A percentile compares a stretch with the other conserved stretches of the same genome.
These are phyloP conservation scores for Thymallus thymallus DNA, from an alignment of 2,113 vertebrate species.

Conservation along the genomic window DNA sequence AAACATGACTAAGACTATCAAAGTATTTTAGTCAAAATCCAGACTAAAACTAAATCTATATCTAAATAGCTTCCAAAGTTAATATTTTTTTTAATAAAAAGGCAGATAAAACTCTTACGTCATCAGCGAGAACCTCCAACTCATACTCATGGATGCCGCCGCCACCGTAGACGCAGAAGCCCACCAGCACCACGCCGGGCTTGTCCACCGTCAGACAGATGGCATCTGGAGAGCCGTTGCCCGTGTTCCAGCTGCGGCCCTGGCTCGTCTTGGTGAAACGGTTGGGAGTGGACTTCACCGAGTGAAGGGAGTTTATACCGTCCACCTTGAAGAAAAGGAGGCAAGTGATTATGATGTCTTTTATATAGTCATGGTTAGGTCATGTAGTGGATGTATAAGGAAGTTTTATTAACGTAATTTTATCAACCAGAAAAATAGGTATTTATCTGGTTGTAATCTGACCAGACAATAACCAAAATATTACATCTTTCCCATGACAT, in stretches of 20 bases:
- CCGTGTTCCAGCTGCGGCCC: slow-evolving; percentile 98
- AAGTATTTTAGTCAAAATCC: no score
- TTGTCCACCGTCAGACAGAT: slow-evolving; percentile 97
- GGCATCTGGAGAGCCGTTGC: slow-evolving; percentile 96
- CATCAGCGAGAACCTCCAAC: slow-evolving; percentile 93
- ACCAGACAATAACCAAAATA: no score
- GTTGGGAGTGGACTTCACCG: slow-evolving; percentile 93
- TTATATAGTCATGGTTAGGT: no score
- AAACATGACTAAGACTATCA: no score
- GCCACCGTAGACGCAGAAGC: slow-evolving; percentile 96
- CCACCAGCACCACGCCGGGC: slow-evolving; percentile 91
- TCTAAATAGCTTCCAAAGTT: not conserved
- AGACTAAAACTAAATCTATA: not conserved
- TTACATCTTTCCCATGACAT: no score
- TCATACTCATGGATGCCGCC: slow-evolving; percentile 98
- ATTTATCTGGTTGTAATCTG: no score
- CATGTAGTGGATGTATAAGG: no score
- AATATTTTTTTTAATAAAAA: no score
- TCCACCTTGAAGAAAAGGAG: slow-evolving; percentile 77
- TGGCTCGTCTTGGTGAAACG: slow-evolving; percentile 98
- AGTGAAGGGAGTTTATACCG: slow-evolving; percentile 92
- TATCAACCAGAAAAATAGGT: no score
- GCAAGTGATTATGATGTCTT: not conserved
- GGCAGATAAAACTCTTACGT: slow-evolving; percentile 76
- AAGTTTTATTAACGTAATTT: no score